Percentiles rank a stretch among this genome's conserved stretches.
Conservation (phyloP, 2,113 vertebrate species). For the Leptobrachium leishanense region DNA sequence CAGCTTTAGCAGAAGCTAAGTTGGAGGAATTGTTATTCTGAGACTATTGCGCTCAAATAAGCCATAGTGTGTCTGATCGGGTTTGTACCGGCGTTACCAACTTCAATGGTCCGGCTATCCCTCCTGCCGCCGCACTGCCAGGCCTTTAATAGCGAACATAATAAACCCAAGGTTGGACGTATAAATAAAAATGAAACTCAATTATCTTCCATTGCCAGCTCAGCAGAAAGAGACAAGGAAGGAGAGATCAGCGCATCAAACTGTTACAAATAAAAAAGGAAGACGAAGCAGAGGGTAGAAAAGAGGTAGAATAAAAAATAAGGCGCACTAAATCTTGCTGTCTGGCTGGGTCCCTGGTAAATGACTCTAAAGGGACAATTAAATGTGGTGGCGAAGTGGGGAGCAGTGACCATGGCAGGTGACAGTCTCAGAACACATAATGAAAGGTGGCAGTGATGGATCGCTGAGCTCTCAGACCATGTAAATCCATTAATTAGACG, state of each 20-base stretch:
- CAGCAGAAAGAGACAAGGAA: conserved; percentile 44
- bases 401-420: background rate
- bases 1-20: too few relatives aligned
- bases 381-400: conserved; percentile 23
- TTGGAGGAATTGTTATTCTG: too few relatives aligned
- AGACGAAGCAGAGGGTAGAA: conserved; percentile 23
- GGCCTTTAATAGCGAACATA: conserved; percentile 42
- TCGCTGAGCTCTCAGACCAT: conserved; percentile 30
- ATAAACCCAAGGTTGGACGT: conserved; percentile 42
- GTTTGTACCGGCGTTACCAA: conserved; percentile 30
- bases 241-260: conserved; percentile 1
- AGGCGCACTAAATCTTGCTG: conserved; percentile 37
- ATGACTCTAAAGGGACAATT: conserved; percentile 41
- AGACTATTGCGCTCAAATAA: background rate
- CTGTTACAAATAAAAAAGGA: conserved; percentile 42
- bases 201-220: conserved; percentile 48
- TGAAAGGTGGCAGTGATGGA: conserved; percentile 43
- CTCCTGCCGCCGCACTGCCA: conserved; percentile 36
- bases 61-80: background rate
- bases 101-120: conserved; percentile 37
- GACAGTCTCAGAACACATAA: background rate
- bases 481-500: conserved; percentile 47
- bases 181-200: conserved; percentile 56
- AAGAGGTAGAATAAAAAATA: conserved; percentile 38
- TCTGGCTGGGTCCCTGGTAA: background rate